Percentiles rank a stretch among this genome's conserved stretches.
These are phyloP conservation scores for Corythaeola cristata DNA, from an alignment of 2,113 vertebrate genomes.

Conservation along the genomic window DNA sequence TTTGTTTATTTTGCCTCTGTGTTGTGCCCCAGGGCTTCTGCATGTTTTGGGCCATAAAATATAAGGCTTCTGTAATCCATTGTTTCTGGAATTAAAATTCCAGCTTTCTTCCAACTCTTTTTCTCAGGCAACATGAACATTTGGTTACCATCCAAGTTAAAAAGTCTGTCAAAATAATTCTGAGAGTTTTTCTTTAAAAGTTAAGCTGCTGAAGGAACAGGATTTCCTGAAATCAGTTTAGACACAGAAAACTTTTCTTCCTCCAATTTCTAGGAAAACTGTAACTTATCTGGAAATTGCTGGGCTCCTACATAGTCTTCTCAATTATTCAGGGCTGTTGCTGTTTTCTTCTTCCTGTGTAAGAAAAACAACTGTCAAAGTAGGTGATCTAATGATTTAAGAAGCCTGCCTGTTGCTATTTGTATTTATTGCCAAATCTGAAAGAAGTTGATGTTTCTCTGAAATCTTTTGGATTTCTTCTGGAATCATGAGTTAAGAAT, in stretches of 20 bases:
- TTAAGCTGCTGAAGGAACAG: background rate
- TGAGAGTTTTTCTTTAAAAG: background rate
- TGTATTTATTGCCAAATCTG: background rate
- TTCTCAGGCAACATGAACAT: background rate
- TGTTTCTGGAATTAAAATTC: background rate
- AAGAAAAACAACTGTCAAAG: background rate
- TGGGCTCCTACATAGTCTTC: background rate
- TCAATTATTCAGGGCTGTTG: background rate
- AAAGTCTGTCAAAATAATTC: constrained; percentile 7
- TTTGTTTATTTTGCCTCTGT: background rate
- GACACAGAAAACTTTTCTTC: background rate
- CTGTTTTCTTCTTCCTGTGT: background rate
- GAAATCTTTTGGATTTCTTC: background rate
- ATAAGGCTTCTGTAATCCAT: background rate
- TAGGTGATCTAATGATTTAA: background rate
- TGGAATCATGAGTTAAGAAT: background rate
- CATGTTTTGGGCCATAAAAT: background rate
- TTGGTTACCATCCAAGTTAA: background rate
- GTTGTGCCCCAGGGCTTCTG: background rate
- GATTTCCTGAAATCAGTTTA: background rate
- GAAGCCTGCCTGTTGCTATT: background rate
- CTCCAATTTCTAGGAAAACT: background rate
- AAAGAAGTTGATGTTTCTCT: background rate
- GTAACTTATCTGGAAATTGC: background rate
- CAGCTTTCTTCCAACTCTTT: background rate